Conservation (phyloP, 2,888 invertebrate species). For the Cephus sareptanus region DNA sequence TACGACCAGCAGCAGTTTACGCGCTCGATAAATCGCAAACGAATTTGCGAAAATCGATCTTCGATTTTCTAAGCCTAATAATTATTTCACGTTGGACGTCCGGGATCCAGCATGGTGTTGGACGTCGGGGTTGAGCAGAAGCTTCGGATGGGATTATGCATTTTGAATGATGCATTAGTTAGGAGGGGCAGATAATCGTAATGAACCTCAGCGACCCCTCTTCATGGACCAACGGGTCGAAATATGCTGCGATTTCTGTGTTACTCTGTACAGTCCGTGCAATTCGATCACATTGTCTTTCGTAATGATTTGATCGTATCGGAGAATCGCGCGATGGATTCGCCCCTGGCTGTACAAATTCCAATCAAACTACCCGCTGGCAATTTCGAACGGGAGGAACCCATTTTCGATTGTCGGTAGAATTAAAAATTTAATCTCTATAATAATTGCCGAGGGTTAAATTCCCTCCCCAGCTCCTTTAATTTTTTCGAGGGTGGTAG, state of each 20-base stretch:
- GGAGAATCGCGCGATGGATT: background rate
- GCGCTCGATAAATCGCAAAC: background rate
- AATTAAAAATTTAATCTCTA: background rate
- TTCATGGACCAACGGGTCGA: constrained; percentile 55
- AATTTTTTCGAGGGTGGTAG: background rate
- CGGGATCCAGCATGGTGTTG: constrained; percentile 18
- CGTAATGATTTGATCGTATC: background rate
- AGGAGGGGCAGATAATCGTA: constrained; percentile 60
- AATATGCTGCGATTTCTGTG: constrained; percentile 42
- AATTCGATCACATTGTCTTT: background rate
- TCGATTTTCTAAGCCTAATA: background rate
- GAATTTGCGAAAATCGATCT: background rate
- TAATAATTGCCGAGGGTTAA: background rate
- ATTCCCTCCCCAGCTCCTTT: background rate
- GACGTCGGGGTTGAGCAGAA: constrained; percentile 28
- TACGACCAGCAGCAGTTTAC: background rate
- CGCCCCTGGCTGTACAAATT: background rate
- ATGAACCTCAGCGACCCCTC: constrained; percentile 55
- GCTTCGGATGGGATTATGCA: constrained; percentile 54
- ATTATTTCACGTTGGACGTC: background rate
- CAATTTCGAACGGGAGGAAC: background rate
- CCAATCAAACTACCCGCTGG: background rate
- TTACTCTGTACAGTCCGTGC: background rate
- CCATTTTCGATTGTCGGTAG: background rate
- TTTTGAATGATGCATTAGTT: constrained; percentile 59